Evolutionary conservation across 2,113 vertebrate genomes (phyloP).

Genomic region (Sus scrofa): T2T-Sscrofa CM000819.6:129738001-129738500

Average conservation of each 20-base stretch:
- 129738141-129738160: slow-evolving; percentile 61
- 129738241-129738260: not conserved
- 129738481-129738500: not conserved
- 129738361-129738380: slow-evolving; percentile 64
- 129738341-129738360: slow-evolving; percentile 33
- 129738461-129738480: slow-evolving; percentile 32
- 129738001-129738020: slow-evolving; percentile 22
- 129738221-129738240: not conserved
- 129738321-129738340: slow-evolving; percentile 51
- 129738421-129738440: slow-evolving; percentile 60
- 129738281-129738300: slow-evolving; percentile 53
- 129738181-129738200: not conserved
- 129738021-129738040: not conserved
- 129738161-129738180: not conserved
- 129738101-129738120: slow-evolving; percentile 52
- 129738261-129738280: slow-evolving; percentile 18
- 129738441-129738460: slow-evolving; percentile 37
- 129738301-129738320: slow-evolving; percentile 62
- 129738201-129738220: not conserved
- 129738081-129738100: not conserved
- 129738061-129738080: not conserved
- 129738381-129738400: slow-evolving; percentile 65
- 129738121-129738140: slow-evolving; percentile 31
- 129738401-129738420: slow-evolving; percentile 36
- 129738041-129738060: not conserved